phyloP scores from a whole-genome alignment of 2,113 vertebrate species.

The Alethe castanea region DNA sequence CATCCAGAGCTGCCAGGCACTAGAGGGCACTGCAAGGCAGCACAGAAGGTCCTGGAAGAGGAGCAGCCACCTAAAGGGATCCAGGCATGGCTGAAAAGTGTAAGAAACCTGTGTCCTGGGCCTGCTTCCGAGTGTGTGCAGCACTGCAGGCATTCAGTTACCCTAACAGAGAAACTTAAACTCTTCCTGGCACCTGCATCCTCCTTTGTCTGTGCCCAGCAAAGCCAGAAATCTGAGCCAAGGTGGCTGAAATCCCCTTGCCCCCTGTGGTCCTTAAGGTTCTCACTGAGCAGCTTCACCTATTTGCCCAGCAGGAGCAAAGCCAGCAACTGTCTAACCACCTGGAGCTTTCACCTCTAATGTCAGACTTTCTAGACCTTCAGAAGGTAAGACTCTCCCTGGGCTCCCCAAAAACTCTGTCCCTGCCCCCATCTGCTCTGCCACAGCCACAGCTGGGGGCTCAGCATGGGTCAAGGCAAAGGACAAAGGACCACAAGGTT shows the following conservation, averaged over 20 bases:
- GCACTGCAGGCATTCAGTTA: not conserved
- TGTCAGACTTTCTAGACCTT: not conserved
- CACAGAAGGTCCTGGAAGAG: not conserved
- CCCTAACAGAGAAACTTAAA: not conserved
- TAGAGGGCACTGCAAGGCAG: slow-evolving; percentile 13
- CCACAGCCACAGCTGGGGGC: fast-evolving
- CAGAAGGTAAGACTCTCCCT: not conserved
- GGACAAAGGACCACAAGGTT: not conserved
- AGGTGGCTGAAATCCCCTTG: not conserved
- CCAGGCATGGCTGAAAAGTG: fast-evolving
- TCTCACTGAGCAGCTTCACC: not conserved
- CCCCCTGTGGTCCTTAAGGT: not conserved
- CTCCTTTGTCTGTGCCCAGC: not conserved
- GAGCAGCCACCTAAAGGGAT: not conserved
- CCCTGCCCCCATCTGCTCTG: not conserved
- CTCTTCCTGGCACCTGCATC: not conserved
- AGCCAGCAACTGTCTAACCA: not conserved
- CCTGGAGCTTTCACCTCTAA: not conserved
- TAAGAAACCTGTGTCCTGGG: not conserved
- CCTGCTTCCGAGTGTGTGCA: not conserved
- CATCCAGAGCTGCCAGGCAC: not conserved
- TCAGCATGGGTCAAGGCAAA: not conserved
- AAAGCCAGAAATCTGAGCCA: not conserved
- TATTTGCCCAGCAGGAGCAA: not conserved
- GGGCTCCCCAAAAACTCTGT: not conserved